phyloP scores from a whole-genome alignment of 2,113 vertebrate species.

The Larimichthys polyactis region DNA sequence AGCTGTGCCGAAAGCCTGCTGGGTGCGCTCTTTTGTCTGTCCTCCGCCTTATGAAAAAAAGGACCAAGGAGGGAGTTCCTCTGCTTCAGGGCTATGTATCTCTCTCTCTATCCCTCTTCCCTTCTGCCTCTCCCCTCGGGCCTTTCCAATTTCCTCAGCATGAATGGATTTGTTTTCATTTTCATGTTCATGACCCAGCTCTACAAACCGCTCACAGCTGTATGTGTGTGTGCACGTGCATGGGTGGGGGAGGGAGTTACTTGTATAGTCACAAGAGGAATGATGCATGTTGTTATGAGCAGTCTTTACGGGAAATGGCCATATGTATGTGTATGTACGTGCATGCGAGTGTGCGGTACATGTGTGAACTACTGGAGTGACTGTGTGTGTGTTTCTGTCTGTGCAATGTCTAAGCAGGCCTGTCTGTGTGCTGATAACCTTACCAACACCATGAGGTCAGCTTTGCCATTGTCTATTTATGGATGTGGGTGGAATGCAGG shows the following conservation, averaged over 20 bases:
- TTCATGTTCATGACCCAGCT: constrained; percentile 69
- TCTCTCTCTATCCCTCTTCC: not conserved
- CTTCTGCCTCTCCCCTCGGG: constrained; percentile 39
- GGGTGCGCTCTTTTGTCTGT: constrained; percentile 57
- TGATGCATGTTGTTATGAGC: constrained; percentile 30
- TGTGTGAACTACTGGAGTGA: constrained; percentile 17
- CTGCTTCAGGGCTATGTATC: constrained; percentile 37
- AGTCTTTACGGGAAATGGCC: constrained; percentile 58
- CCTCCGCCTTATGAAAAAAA: constrained; percentile 47
- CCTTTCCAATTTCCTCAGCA: constrained; percentile 74
- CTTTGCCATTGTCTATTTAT: constrained; percentile 58
- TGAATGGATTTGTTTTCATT: constrained; percentile 78
- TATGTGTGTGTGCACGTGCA: constrained; percentile 33
- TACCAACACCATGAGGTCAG: constrained; percentile 51
- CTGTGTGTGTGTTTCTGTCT: not conserved
- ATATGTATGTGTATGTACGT: constrained; percentile 13
- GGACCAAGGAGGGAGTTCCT: constrained; percentile 63
- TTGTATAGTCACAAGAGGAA: constrained; percentile 50
- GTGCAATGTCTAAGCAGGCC: constrained; percentile 37
- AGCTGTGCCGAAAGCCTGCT: constrained; percentile 42
- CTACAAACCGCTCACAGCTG: constrained; percentile 69
- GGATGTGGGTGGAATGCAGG: constrained; percentile 36
- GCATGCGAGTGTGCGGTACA: constrained; percentile 5
- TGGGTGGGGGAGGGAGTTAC: constrained; percentile 59
- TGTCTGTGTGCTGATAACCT: constrained; percentile 63